Evolutionary conservation across 2,888 invertebrate species (phyloP).

Genomic region (Conomelus anceps): DNA sequence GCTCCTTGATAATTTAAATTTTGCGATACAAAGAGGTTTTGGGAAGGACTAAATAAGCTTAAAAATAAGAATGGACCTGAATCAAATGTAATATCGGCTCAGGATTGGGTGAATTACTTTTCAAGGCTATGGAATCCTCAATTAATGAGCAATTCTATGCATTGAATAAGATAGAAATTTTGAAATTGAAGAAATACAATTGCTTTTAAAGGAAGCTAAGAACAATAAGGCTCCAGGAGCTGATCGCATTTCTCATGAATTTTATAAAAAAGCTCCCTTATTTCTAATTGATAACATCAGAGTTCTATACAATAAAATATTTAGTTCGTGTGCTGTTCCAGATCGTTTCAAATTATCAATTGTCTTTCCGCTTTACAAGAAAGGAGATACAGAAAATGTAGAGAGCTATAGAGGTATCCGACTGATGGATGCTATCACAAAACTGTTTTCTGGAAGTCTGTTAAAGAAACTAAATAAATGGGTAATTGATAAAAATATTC

Average conservation of each 20-base stretch:
- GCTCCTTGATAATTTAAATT: not conserved
- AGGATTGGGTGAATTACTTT: not conserved
- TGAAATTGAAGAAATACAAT: not conserved
- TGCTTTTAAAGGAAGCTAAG: not conserved
- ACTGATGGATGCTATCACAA: not conserved
- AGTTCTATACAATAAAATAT: not conserved
- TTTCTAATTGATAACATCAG: not conserved
- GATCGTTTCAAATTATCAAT: not conserved
- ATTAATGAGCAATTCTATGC: not conserved
- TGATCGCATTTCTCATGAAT: not conserved
- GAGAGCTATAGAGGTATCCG: constrained; percentile 17
- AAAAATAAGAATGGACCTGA: not conserved
- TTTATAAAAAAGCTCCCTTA: not conserved
- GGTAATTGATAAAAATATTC: constrained; percentile 11
- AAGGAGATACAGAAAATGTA: constrained; percentile 3
- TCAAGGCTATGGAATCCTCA: not conserved
- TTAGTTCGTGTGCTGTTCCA: not conserved
- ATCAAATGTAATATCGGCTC: no score
- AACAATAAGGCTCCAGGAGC: not conserved
- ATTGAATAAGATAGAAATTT: not conserved
- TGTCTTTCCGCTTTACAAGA: constrained; percentile 17
- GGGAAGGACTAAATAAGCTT: not conserved
- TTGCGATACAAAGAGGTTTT: not conserved
- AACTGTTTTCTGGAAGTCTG: constrained; percentile 14
- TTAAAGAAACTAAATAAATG: constrained; percentile 14